Conservation (phyloP, 2,888 invertebrate species). For the Anticlea derivata region DNA sequence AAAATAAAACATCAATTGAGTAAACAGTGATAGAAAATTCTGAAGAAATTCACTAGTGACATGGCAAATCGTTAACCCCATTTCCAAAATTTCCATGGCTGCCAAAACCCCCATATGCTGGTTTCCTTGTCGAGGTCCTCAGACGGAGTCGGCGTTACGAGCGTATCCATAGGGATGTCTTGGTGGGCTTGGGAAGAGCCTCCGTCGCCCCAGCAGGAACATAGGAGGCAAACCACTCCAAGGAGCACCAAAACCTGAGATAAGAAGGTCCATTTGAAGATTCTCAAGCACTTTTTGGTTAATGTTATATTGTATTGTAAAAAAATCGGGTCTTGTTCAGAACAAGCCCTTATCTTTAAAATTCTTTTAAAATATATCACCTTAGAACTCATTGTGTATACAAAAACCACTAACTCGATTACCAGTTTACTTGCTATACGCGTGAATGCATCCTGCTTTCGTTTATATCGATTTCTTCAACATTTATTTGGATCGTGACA, state of each 20-base stretch:
- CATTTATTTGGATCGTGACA: constrained; percentile 47
- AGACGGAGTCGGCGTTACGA: constrained; percentile 36
- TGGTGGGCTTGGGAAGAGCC: constrained; percentile 42
- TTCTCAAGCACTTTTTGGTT: constrained; percentile 8
- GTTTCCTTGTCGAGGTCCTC: constrained; percentile 49
- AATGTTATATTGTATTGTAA: no score
- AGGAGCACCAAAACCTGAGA: constrained; percentile 51
- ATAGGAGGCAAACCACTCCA: constrained; percentile 48
- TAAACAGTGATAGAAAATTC: constrained; percentile 5
- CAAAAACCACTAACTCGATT: constrained; percentile 23
- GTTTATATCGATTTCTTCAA: constrained; percentile 53
- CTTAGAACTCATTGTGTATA: constrained; percentile 48
- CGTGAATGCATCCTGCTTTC: constrained; percentile 51
- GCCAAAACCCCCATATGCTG: constrained; percentile 55
- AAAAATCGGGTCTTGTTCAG: no score
- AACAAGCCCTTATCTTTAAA: no score
- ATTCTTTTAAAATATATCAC: constrained; percentile 24
- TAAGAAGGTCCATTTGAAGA: constrained; percentile 4
- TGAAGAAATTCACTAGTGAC: constrained; percentile 11
- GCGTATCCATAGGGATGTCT: constrained; percentile 45
- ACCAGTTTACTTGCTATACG: constrained; percentile 45
- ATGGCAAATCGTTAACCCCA: constrained; percentile 52
- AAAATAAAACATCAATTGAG: constrained; percentile 33
- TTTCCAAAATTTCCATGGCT: constrained; percentile 55
- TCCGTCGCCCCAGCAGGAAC: constrained; percentile 47